A percentile compares a stretch with the other conserved stretches of the same genome.
phyloP scores from a whole-genome alignment of 2,797 vertebrate species.

The Coregonus ussuriensis region DNA sequence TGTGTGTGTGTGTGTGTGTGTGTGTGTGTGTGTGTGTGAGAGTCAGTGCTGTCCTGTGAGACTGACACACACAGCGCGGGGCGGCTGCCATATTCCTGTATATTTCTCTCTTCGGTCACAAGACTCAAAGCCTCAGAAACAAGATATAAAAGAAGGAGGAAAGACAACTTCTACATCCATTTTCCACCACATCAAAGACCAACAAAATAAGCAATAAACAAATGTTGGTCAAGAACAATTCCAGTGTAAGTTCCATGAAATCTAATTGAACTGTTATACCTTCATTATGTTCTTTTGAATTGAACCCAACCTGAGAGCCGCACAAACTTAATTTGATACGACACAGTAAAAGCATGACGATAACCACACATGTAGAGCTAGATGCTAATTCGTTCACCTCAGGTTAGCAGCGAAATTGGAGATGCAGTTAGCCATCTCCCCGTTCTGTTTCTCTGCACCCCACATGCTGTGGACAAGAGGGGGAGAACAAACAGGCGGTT shows the following conservation, averaged over 20 bases:
- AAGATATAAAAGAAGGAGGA: slow-evolving; percentile 32
- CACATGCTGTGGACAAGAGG: slow-evolving; percentile 78
- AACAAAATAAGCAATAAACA: slow-evolving; percentile 2
- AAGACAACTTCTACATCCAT: background rate
- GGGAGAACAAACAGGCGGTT: slow-evolving; percentile 64
- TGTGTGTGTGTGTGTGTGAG: slow-evolving; percentile 24
- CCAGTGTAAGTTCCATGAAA: background rate
- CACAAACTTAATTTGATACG: slow-evolving; percentile 22
- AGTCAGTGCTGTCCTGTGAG: slow-evolving; percentile 40
- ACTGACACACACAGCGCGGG: slow-evolving; percentile 35
- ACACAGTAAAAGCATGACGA: slow-evolving; percentile 31
- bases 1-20: too few relatives aligned
- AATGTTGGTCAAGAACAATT: background rate
- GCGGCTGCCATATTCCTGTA: slow-evolving; percentile 38
- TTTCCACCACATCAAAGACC: background rate
- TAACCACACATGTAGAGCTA: slow-evolving; percentile 29
- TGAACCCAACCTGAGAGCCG: background rate
- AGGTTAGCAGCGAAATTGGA: slow-evolving; percentile 79
- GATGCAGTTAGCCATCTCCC: slow-evolving; percentile 80
- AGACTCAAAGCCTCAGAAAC: slow-evolving; percentile 44
- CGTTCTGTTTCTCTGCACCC: slow-evolving; percentile 80
- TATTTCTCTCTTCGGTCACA: slow-evolving; percentile 39
- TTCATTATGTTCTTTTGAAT: background rate
- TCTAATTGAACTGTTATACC: background rate
- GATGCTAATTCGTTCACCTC: slow-evolving; percentile 75